These are phyloP conservation scores for Empidonax traillii DNA, from an alignment of 2,113 vertebrate species.

Conservation along the genomic window DNA sequence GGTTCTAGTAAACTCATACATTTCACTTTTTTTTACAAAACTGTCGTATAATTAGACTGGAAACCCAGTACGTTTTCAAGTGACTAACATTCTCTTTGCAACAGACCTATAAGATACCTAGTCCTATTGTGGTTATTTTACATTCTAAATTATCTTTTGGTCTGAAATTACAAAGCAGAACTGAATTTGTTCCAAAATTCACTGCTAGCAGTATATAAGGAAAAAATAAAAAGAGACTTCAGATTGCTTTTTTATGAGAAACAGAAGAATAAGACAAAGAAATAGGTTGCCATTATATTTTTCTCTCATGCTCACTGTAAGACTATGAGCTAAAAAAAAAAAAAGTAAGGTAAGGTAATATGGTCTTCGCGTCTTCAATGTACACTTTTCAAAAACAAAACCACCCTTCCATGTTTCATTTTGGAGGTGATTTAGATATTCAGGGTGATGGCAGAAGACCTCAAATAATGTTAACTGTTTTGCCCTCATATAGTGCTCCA, in stretches of 20 bases:
- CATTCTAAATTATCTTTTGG: neutral
- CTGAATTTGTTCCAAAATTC: neutral
- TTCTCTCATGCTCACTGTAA: neutral
- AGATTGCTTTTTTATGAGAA: neutral
- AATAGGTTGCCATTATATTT: neutral
- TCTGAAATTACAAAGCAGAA: neutral
- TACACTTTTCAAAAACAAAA: neutral
- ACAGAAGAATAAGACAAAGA: neutral
- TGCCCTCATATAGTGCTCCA: neutral
- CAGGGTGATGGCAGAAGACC: neutral
- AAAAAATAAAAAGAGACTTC: neutral
- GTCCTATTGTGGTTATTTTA: neutral
- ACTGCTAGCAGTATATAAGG: neutral
- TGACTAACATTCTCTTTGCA: neutral
- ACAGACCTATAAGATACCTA: neutral
- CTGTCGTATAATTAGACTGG: neutral
- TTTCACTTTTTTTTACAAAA: neutral
- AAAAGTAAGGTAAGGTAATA: neutral
- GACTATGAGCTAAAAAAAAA: neutral
- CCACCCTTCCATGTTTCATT: neutral
- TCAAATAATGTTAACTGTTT: neutral
- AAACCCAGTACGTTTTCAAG: neutral
- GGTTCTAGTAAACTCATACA: neutral
- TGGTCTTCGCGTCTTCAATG: neutral
- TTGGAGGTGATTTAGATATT: neutral